phyloP scores from a whole-genome alignment of 1,140 invertebrate genomes.

The Sarcophaga peregrina region DNA sequence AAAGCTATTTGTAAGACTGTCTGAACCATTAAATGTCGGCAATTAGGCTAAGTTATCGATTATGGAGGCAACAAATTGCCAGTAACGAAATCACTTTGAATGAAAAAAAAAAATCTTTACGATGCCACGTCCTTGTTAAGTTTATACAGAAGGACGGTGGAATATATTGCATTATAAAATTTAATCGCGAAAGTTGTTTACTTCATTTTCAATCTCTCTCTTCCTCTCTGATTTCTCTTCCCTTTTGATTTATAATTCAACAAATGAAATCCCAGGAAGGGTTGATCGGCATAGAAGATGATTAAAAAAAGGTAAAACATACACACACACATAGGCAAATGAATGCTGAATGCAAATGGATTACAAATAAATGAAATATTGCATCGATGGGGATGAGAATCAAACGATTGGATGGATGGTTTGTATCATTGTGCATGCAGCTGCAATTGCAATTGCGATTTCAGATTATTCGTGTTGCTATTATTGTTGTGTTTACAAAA shows the following conservation, averaged over 20 bases:
- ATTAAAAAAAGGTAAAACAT: background rate
- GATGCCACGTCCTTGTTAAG: background rate
- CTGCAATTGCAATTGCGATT: constrained; percentile 34
- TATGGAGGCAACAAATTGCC: too few species aligned
- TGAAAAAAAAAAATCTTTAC: background rate
- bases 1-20: too few species aligned
- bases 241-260: background rate
- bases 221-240: background rate
- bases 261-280: background rate
- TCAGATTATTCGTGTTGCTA: background rate
- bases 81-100: too few species aligned
- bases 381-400: background rate
- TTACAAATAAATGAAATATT: constrained; percentile 2
- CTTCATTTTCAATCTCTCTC: background rate
- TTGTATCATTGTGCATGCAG: constrained; percentile 26
- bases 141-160: constrained; percentile 4
- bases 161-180: constrained; percentile 32
- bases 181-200: constrained; percentile 34
- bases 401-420: background rate
- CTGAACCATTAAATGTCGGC: too few species aligned
- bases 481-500: background rate
- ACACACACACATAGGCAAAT: constrained; percentile 16
- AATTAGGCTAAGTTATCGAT: too few species aligned
- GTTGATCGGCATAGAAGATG: background rate
- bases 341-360: constrained; percentile 10